phyloP scores from a whole-genome alignment of 2,113 vertebrate species.

The Polyodon spathula region DNA sequence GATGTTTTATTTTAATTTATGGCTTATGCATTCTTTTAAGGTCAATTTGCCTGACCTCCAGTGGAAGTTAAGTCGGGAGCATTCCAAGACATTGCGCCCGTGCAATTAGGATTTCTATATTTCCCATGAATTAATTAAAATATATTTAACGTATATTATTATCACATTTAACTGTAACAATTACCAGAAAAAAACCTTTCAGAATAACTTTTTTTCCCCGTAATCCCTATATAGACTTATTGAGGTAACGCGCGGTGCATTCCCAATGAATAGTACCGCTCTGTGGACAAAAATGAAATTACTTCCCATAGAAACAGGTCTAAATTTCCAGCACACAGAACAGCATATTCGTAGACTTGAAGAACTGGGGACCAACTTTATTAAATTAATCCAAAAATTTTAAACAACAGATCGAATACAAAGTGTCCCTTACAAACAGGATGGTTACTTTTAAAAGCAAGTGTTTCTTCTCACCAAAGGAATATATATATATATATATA shows the following conservation, averaged over 20 bases:
- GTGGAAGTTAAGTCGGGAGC: slow-evolving; percentile 71
- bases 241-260: slow-evolving; percentile 16
- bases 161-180: neutral
- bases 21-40: slow-evolving; percentile 90
- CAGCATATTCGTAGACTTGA: neutral
- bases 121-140: slow-evolving; percentile 1
- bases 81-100: slow-evolving; percentile 38
- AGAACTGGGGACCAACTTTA: too few relatives aligned
- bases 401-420: too few relatives aligned
- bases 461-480: too few relatives aligned
- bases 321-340: slow-evolving; percentile 27
- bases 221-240: slow-evolving; percentile 16
- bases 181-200: slow-evolving; percentile 10
- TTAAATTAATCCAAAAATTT: too few relatives aligned
- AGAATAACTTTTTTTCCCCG: slow-evolving; percentile 30
- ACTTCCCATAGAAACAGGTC: slow-evolving; percentile 31
- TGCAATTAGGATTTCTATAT: slow-evolving; percentile 16
- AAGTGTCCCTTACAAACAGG: too few relatives aligned
- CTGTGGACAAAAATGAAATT: slow-evolving; percentile 58
- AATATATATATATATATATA: too few relatives aligned
- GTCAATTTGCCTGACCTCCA: slow-evolving; percentile 87
- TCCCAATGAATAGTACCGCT: slow-evolving; percentile 68
- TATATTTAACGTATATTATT: neutral
- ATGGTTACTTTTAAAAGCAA: too few relatives aligned
- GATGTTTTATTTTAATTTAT: slow-evolving; percentile 90